Evolutionary conservation across 30 jellyfish, hydroid and myxozoan genomes (phyloP).

Genomic region (Calvadosia cruxmelitensis): DNA sequence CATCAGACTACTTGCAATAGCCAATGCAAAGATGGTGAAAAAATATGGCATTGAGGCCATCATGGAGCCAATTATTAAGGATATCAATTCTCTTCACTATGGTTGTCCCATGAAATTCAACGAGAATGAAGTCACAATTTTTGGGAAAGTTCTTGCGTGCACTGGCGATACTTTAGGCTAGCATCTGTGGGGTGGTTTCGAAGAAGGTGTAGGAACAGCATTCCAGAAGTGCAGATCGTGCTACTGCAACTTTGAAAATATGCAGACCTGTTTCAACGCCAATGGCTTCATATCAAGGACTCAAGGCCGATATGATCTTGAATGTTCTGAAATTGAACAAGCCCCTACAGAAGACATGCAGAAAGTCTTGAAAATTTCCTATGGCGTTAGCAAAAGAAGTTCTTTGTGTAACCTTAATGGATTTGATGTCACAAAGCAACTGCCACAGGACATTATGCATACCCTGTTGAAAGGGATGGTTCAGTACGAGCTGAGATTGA

Average conservation of each 20-base stretch:
- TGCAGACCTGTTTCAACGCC: slow-evolving; percentile 17
- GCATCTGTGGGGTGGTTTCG: slow-evolving; percentile 27
- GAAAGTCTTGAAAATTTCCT: slow-evolving; percentile 8
- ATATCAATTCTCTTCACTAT: background rate
- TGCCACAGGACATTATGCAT: slow-evolving; percentile 42
- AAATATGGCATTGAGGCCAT: background rate
- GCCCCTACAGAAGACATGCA: slow-evolving; percentile 17
- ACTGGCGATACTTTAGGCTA: slow-evolving; percentile 24
- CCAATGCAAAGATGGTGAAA: background rate
- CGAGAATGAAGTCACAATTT: slow-evolving; percentile 3
- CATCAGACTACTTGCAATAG: background rate
- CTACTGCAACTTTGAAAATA: slow-evolving; percentile 16
- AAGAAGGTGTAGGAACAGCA: slow-evolving; percentile 25
- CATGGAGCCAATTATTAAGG: background rate
- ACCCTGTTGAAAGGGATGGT: slow-evolving; percentile 24
- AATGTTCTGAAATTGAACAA: slow-evolving; percentile 30
- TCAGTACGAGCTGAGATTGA: slow-evolving; percentile 4
- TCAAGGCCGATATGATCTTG: slow-evolving; percentile 1
- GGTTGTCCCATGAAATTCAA: slow-evolving; percentile 3
- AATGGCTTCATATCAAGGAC: slow-evolving; percentile 6
- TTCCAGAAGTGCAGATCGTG: slow-evolving; percentile 38
- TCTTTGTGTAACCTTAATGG: slow-evolving; percentile 10
- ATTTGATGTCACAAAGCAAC: slow-evolving; percentile 24
- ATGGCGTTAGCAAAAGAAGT: slow-evolving; percentile 14
- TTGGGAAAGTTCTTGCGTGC: slow-evolving; percentile 21